phyloP scores from a whole-genome alignment of 1,140 invertebrate genomes.

The Trypoxylus dichotomus region DNA sequence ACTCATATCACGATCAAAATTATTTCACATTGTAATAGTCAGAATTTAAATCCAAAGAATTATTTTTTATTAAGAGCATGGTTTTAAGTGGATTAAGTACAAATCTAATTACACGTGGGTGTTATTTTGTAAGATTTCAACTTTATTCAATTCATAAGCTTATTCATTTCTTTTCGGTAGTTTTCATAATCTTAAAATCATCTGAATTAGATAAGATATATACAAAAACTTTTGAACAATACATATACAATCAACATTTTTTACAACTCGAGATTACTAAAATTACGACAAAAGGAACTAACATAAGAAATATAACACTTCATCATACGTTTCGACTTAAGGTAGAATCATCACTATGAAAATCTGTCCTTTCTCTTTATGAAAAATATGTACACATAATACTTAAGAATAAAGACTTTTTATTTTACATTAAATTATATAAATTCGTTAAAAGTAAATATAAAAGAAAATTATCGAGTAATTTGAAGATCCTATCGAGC shows the following conservation, averaged over 20 bases:
- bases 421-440: background rate
- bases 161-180: background rate
- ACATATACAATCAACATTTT: background rate
- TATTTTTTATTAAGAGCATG: background rate
- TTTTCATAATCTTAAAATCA: background rate
- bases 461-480: background rate
- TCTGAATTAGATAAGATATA: slow-evolving; percentile 24
- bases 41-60: no score
- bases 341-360: background rate
- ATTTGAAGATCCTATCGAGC: background rate
- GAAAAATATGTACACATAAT: background rate
- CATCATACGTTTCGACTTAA: background rate
- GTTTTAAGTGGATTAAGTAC: background rate
- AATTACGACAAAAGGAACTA: background rate
- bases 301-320: background rate
- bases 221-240: slow-evolving; percentile 14
- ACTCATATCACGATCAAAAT: no score
- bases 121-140: no score
- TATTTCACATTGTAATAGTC: no score
- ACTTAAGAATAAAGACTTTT: background rate
- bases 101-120: background rate
- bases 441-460: background rate
- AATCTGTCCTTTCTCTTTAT: background rate
- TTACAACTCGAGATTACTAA: background rate
- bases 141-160: background rate